Evolutionary conservation across 92 coral and sea anemone species (phyloP).

Genomic region (Anthopleura xanthogrammica): DNA sequence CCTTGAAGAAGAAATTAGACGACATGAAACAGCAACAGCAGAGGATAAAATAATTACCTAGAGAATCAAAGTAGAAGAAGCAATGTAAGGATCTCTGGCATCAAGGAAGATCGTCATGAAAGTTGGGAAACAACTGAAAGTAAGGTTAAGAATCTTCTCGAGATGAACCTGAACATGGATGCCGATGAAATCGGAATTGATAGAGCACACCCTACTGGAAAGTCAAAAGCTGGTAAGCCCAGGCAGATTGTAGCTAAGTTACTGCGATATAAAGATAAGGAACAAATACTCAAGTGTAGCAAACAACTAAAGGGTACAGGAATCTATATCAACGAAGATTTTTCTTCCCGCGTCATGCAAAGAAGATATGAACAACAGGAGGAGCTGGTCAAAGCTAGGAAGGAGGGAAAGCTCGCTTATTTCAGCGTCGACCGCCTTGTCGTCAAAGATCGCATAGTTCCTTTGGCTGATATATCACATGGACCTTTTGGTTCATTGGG

Average conservation of each 20-base stretch:
- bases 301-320: background rate
- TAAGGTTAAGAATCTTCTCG: background rate
- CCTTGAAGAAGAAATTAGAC: too few species aligned
- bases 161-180: background rate
- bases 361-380: background rate
- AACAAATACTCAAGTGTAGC: background rate
- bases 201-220: background rate
- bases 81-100: too few species aligned
- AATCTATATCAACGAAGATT: background rate
- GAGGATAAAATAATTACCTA: background rate
- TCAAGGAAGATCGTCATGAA: background rate
- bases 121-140: background rate
- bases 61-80: background rate
- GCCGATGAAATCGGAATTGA: background rate
- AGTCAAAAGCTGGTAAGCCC: background rate
- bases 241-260: background rate
- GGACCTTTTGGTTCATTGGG: background rate
- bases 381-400: background rate
- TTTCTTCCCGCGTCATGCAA: background rate
- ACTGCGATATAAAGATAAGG: background rate
- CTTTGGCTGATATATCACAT: too few species aligned
- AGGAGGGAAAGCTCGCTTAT: background rate
- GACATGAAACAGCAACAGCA: background rate
- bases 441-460: background rate
- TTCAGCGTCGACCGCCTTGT: background rate